Base-by-base conservation (phyloP, 2,113 vertebrate species). In the Pedetes capensis region DNA sequence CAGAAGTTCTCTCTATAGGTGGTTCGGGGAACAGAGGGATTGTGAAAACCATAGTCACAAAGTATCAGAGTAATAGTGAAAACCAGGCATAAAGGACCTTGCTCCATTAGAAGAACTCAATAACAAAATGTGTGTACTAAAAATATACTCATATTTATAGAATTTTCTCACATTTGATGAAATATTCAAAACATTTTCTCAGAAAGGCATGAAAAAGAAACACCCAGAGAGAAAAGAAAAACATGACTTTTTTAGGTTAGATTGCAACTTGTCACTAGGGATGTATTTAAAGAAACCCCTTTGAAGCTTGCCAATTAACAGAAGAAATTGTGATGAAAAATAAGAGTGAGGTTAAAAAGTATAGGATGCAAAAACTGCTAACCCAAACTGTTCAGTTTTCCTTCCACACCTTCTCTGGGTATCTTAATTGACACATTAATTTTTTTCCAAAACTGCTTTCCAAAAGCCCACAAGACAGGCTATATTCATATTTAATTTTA, bases 111-210 rank as follows among this genome's bases (percentile, higher is more conserved):
- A 92, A 37, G 47, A 76, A 79, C 87, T 76, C 68, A 75, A 44
- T 85, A 72, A 75, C 22, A 69, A 76, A n/a, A 59, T 90, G 27
- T 55, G 75, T 68, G 47, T 49, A 29, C 78, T 57, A 82, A 87
- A 93, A 79, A 92, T 78, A 79, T n/a, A 16, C 23, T 83, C 47
- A 9, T 53, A 71, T 90, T 95, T 89, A 91, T 94, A 55, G 68
- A 87, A 44, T 75, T 95, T 74, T 90, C 74, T 93, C 25, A 76
- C 12, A 22, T 95, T 89, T 95, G 87, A 90, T 94, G 66, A 96
- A 93, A 93, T 75, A 87, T 57, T 88, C 37, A 92, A 95, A 89
- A 83, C 72, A 49, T 95, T 89, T 93, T 93, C 71, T 92, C 71
- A 93, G 87, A 83, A 91, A 95, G 68, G 25, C 49, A 47, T 61